Evolutionary conservation across 2,797 vertebrate species (phyloP).

Genomic region (Bucorvus abyssinicus): DNA sequence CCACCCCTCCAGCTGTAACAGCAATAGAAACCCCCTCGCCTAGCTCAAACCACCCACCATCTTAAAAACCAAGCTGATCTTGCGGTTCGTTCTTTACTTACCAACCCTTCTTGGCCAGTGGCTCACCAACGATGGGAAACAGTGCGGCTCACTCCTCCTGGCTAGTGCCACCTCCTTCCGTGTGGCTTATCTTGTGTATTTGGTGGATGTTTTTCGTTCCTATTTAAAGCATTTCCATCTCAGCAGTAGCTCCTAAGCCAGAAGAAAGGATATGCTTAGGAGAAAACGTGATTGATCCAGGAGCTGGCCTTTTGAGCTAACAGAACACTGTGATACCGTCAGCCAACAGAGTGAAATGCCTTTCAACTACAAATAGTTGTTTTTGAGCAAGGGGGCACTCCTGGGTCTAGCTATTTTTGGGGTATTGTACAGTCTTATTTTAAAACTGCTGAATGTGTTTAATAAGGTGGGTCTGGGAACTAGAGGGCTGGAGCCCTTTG

Average conservation of each 20-base stretch:
- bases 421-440: conserved; percentile 16
- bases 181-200: rapidly evolving
- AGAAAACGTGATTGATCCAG: rapidly evolving
- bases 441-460: background rate
- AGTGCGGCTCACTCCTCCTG: background rate
- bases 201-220: background rate
- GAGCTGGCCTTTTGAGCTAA: background rate
- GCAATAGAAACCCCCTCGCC: background rate
- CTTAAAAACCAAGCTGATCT: background rate
- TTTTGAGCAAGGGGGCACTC: conserved; percentile 16
- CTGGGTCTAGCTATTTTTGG: conserved; percentile 18
- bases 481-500: background rate
- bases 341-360: background rate
- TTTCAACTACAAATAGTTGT: conserved; percentile 29
- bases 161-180: background rate
- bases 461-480: background rate
- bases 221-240: background rate
- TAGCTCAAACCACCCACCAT: rapidly evolving
- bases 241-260: background rate
- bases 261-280: background rate
- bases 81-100: rapidly evolving
- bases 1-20: rapidly evolving
- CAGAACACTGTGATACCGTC: conserved; percentile 56
- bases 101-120: background rate
- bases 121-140: rapidly evolving